Evolutionary conservation across 2,888 invertebrate genomes (phyloP).

Genomic region (Melolontha melolontha): DNA sequence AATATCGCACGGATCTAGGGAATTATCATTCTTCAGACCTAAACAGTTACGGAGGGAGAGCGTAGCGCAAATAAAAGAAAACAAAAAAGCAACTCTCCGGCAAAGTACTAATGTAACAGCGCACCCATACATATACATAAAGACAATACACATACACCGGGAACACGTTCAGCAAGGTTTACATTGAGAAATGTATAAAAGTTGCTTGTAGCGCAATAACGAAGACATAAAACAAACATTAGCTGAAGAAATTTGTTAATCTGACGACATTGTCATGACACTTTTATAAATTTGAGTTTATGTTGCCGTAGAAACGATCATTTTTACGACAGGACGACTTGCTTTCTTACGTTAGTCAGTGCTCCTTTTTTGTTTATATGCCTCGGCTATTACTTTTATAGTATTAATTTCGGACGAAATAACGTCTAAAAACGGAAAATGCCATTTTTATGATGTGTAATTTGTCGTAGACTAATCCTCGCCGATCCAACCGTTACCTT

Average conservation of each 20-base stretch:
- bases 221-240: conserved; percentile 18
- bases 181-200: conserved; percentile 15
- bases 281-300: conserved; percentile 27
- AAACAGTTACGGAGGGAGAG: background rate
- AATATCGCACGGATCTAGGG: conserved; percentile 7
- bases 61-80: too few relatives aligned
- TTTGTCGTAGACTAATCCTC: conserved; percentile 26
- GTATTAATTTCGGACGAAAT: conserved; percentile 27
- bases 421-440: conserved; percentile 6
- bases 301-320: conserved; percentile 6
- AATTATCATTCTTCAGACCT: conserved; percentile 11
- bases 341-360: background rate
- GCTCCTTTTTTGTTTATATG: conserved; percentile 19
- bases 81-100: too few relatives aligned
- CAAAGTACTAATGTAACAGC: too few relatives aligned
- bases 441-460: conserved; percentile 35
- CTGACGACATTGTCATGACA: conserved; percentile 19
- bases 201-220: conserved; percentile 9
- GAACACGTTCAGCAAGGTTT: too few relatives aligned
- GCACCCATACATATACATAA: too few relatives aligned
- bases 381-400: conserved; percentile 15
- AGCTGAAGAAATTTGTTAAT: conserved; percentile 29
- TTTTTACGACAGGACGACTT: conserved; percentile 14
- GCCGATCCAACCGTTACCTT: background rate
- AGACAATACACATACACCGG: too few relatives aligned